These are phyloP conservation scores for Melanostoma mellinum DNA, from an alignment of 2,888 invertebrate species.

Conservation along the genomic window DNA sequence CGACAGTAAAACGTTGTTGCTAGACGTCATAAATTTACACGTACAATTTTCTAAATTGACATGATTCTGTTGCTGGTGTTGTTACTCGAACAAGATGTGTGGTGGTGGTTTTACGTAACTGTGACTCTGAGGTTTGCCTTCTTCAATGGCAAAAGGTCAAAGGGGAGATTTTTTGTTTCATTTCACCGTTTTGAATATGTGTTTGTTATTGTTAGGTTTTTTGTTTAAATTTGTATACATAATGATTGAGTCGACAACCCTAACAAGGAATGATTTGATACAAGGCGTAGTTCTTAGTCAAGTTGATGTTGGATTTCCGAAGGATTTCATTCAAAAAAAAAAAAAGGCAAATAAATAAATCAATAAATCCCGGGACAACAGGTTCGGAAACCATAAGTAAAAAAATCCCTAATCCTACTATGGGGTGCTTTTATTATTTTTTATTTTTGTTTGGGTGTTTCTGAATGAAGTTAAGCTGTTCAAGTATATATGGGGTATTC, in stretches of 20 bases:
- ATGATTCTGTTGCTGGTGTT: background rate
- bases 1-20: conserved; percentile 14
- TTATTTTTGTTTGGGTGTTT: background rate
- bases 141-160: conserved; percentile 46
- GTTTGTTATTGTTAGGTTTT: conserved; percentile 4
- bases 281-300: background rate
- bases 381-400: conserved; percentile 3
- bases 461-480: background rate
- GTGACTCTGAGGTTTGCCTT: background rate
- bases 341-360: conserved; percentile 17
- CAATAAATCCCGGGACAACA: conserved; percentile 58
- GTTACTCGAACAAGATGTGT: background rate
- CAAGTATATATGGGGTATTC: too few relatives aligned
- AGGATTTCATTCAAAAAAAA: background rate
- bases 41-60: conserved; percentile 26
- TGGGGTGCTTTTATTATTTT: background rate
- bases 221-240: background rate
- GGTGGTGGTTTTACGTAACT: background rate
- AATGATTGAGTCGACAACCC: background rate
- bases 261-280: conserved; percentile 3
- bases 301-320: conserved; percentile 5
- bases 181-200: background rate
- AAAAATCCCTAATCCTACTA: conserved; percentile 2
- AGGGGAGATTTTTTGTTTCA: conserved; percentile 19
- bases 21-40: conserved; percentile 5